These are phyloP conservation scores for Rhorus exstirpatorius DNA, from an alignment of 2,888 invertebrate genomes.

Conservation along the genomic window DNA sequence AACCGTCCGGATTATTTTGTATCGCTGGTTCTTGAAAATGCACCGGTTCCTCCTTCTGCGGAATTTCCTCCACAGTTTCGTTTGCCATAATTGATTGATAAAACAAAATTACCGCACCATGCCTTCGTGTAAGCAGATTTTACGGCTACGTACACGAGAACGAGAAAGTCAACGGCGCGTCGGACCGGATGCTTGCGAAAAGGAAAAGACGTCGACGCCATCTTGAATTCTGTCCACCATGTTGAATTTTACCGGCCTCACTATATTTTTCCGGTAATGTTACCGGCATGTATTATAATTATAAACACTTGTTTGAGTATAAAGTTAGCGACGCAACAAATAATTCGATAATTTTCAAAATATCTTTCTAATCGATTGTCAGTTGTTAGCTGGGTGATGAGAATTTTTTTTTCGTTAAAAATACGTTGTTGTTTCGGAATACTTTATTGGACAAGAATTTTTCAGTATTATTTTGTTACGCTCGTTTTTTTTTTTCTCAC, in stretches of 20 bases:
- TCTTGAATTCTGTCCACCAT: constrained; percentile 50
- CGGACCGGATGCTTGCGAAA: constrained; percentile 64
- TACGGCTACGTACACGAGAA: constrained; percentile 24
- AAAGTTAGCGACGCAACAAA: too few species aligned
- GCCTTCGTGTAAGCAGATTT: constrained; percentile 31
- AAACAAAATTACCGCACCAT: constrained; percentile 36
- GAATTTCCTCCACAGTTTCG: constrained; percentile 71
- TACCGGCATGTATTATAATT: too few species aligned
- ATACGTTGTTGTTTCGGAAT: too few species aligned
- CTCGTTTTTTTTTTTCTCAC: constrained; percentile 14
- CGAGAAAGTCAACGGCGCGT: constrained; percentile 37
- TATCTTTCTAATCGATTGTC: too few species aligned
- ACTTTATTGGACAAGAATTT: too few species aligned
- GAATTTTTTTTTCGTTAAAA: too few species aligned
- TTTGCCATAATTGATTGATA: constrained; percentile 68
- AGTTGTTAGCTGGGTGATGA: too few species aligned
- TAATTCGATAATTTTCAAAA: too few species aligned
- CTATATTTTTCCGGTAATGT: too few species aligned
- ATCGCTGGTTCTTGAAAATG: constrained; percentile 92
- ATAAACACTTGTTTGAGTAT: too few species aligned
- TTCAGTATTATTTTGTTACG: not conserved
- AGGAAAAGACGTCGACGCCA: constrained; percentile 69
- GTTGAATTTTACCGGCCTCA: constrained; percentile 8
- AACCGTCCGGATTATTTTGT: constrained; percentile 95
- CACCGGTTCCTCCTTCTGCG: constrained; percentile 87